Conservation (phyloP, 2,888 invertebrate species). For the Eilema depressum region DNA sequence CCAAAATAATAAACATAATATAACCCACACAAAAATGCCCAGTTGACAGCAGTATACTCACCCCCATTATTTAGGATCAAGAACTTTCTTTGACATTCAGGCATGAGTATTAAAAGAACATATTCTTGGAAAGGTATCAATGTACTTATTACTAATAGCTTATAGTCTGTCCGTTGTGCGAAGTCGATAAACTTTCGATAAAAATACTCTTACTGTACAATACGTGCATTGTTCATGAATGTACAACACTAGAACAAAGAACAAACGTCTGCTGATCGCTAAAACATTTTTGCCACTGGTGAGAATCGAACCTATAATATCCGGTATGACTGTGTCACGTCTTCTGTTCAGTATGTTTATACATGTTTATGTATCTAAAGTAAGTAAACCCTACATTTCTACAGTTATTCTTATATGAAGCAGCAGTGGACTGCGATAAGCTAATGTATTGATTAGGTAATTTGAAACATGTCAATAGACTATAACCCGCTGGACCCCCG, state of each 20-base stretch:
- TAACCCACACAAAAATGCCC: no score
- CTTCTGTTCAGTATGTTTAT: neutral
- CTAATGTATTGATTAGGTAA: no score
- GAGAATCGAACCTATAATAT: conserved; percentile 8
- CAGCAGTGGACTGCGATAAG: no score
- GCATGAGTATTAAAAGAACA: neutral
- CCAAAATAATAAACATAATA: no score
- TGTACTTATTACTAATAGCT: conserved; percentile 7
- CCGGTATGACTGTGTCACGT: neutral
- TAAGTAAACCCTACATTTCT: no score
- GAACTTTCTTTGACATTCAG: neutral
- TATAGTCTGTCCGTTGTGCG: neutral
- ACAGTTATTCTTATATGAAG: no score
- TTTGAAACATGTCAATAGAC: no score
- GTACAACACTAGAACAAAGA: conserved; percentile 19
- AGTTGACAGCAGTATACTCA: no score
- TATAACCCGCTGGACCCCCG: no score
- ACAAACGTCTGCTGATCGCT: conserved; percentile 11
- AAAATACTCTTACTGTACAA: conserved; percentile 10
- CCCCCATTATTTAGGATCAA: no score
- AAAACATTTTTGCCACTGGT: conserved; percentile 11
- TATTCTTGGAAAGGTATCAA: neutral
- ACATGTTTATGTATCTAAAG: no score
- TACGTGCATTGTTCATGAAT: conserved; percentile 17
- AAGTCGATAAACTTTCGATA: conserved; percentile 15